These are phyloP conservation scores for Macaria liturata DNA, from an alignment of 2,888 invertebrate genomes.

Conservation along the genomic window DNA sequence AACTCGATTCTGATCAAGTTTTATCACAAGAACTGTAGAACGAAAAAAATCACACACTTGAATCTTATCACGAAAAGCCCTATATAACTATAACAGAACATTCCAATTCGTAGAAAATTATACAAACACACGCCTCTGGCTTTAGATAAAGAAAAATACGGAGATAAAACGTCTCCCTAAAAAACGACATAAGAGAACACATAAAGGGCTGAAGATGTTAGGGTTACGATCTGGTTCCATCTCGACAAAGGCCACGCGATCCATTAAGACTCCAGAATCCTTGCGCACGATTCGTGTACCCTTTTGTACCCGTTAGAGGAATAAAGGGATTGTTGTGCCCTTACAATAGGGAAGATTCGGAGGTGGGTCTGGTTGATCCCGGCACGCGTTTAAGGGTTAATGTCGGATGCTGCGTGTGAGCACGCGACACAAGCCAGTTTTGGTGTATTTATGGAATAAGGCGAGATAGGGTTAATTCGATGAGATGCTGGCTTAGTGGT, in stretches of 20 bases:
- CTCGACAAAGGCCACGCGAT: conserved; percentile 74
- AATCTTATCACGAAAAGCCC: conserved; percentile 14
- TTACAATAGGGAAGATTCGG: conserved; percentile 55
- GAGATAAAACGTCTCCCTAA: conserved; percentile 37
- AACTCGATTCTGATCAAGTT: conserved; percentile 54
- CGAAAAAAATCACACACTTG: not conserved
- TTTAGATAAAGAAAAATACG: conserved; percentile 31
- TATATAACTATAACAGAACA: conserved; percentile 10
- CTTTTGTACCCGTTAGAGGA: conserved; percentile 55
- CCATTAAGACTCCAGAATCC: conserved; percentile 66
- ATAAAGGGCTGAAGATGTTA: conserved; percentile 43
- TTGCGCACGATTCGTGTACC: conserved; percentile 74
- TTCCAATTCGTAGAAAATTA: conserved; percentile 29
- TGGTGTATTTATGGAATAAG: conserved; percentile 28
- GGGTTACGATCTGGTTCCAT: conserved; percentile 63
- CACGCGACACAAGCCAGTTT: conserved; percentile 55
- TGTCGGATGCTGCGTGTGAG: conserved; percentile 66
- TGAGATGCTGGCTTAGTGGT: conserved; percentile 9
- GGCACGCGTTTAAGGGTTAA: conserved; percentile 77
- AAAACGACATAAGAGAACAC: conserved; percentile 44
- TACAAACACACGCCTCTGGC: conserved; percentile 30
- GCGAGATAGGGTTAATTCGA: conserved; percentile 38
- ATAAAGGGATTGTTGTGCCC: conserved; percentile 65
- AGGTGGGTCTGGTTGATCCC: conserved; percentile 70
- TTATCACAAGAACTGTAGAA: conserved; percentile 17